A percentile compares a stretch with the other conserved stretches of the same genome.
Evolutionary conservation across 2,797 vertebrate genomes (phyloP).

Genomic region (Pteropus rufus): DNA sequence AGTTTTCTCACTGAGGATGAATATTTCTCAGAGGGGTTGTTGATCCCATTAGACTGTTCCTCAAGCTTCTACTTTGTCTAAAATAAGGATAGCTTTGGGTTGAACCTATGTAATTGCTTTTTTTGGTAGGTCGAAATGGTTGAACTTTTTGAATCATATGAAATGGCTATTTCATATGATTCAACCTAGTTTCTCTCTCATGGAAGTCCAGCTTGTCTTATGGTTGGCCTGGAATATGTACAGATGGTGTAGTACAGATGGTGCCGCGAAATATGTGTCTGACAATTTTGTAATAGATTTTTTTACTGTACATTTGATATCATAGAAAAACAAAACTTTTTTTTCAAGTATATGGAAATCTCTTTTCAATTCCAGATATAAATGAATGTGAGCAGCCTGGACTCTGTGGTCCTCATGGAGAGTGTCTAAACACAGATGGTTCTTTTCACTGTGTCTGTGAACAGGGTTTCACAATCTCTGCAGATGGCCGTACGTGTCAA

Average conservation of each 20-base stretch:
- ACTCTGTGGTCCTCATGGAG: constrained; percentile 88
- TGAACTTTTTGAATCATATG: not conserved
- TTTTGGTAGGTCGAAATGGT: not conserved
- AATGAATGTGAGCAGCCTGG: constrained; percentile 93
- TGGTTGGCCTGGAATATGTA: not conserved
- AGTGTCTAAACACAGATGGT: constrained; percentile 93
- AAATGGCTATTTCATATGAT: not conserved
- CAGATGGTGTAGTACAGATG: not conserved
- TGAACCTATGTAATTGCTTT: not conserved
- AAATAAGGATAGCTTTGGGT: not conserved
- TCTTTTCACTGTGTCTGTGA: constrained; percentile 92
- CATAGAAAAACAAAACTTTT: not conserved
- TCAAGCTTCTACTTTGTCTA: not conserved
- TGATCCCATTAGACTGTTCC: not conserved
- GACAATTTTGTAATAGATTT: not conserved
- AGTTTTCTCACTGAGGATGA: not conserved
- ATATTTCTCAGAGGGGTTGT: not conserved
- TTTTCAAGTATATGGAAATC: not conserved
- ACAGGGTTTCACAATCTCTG: constrained; percentile 87
- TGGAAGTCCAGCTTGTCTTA: not conserved
- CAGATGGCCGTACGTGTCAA: constrained; percentile 86
- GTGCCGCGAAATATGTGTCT: not conserved
- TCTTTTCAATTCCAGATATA: constrained; percentile 86
- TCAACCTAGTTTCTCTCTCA: not conserved
- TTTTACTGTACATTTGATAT: not conserved